Evolutionary conservation across 35 echinoderm and acorn worm genomes (phyloP).

Genomic region (Apostichopus californicus): DNA sequence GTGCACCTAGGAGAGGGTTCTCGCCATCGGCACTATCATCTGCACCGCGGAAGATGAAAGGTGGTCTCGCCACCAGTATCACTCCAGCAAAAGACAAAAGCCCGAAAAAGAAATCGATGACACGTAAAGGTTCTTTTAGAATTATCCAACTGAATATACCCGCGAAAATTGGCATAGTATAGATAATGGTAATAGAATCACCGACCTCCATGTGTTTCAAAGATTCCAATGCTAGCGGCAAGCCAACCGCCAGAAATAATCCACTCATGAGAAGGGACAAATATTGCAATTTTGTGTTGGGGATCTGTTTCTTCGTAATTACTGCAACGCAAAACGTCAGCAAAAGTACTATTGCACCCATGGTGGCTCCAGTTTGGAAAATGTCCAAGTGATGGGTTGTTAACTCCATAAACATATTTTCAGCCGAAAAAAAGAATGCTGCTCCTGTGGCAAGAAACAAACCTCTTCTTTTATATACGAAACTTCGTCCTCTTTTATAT

Average conservation of each 20-base stretch:
- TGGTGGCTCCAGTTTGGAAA: conserved; percentile 15
- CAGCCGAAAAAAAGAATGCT: conserved; percentile 40
- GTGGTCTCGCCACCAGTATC: conserved; percentile 45
- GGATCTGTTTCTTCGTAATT: not conserved
- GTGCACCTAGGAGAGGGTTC: conserved; percentile 35
- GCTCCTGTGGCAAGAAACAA: conserved; percentile 28
- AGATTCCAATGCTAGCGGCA: conserved; percentile 30
- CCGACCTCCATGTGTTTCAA: conserved; percentile 47
- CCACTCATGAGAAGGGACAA: conserved; percentile 28
- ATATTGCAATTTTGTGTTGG: conserved; percentile 23
- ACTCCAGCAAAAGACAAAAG: conserved; percentile 48
- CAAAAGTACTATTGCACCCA: not conserved
- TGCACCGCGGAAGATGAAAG: conserved; percentile 25
- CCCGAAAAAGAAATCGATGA: conserved; percentile 39
- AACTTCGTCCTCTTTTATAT: not conserved
- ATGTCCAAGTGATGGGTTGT: not conserved
- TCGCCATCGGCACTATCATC: not conserved
- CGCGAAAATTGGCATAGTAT: conserved; percentile 50
- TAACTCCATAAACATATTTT: conserved; percentile 48
- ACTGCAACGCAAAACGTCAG: not conserved
- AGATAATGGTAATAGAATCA: conserved; percentile 41
- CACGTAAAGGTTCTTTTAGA: conserved; percentile 32
- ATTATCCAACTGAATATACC: conserved; percentile 57
- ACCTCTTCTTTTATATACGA: conserved; percentile 17
- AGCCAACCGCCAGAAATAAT: conserved; percentile 4